Base-by-base conservation (phyloP, 2,797 vertebrate species). In the Brachyrhaphis roseni region DNA sequence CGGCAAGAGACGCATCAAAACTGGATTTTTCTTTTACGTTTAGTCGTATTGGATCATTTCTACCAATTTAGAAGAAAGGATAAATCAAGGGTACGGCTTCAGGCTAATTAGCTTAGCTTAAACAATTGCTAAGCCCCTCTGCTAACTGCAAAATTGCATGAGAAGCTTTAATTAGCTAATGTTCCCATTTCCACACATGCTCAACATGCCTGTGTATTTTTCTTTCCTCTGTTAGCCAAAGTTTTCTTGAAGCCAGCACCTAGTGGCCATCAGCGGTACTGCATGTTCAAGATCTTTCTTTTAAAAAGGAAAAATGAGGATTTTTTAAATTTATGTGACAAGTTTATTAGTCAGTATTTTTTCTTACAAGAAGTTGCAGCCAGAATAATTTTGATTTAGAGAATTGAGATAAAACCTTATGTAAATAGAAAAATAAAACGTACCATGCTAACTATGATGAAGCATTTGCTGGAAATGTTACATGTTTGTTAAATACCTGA, bases 261-360 rank as follows among this genome's bases (percentile, higher is more conserved):
- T 73, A 49, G 74, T 59, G 76, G 64, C 23, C 11, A 7, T 47
- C 3, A 20, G 39, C 72, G 78, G 68, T 82, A 55, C 51, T 45
- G 75, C 77, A 77, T 36, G 73, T 12, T 70, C 66, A 68, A 68
- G 4, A 66, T 72, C 34, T 28, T 31, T 46, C 75, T 55, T 68
- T 68, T 68, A 1, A 4, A 41, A 39, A 66, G 62, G 34, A 7
- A 66, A 20, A 23, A 36, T 23, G 0, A 51, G 23, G 23, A 26
- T 53, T 26, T 23, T 8, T 7, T 11, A 53, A 26, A 53, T 53
- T 7, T 10, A 28, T 34, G 28, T 18, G 6, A 64, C 5, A 39
- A 20, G 8, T 34, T 66, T 20, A 0, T 41, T 20, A 26, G 36
- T 68, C 64, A 41, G 36, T 68, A 68, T 68, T 41, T 41, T 39